Evolutionary conservation across 1,140 invertebrate species (phyloP).

Genomic region (Acromyrmex heyeri): DNA sequence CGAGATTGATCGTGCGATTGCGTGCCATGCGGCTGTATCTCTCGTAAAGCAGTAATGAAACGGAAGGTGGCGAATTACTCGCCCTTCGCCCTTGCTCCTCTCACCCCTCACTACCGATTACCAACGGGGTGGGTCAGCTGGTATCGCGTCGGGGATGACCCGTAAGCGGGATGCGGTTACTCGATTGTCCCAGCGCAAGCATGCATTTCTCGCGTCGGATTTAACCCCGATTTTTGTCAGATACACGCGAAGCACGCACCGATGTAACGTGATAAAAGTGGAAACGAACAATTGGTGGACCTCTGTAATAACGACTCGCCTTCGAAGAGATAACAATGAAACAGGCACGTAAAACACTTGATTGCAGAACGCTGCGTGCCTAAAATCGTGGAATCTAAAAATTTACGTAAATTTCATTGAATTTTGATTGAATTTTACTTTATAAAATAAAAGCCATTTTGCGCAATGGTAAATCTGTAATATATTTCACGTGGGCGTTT

Average conservation of each 20-base stretch:
- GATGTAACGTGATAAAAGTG: conserved; percentile 24
- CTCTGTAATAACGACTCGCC: not conserved
- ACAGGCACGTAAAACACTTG: not conserved
- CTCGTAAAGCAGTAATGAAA: conserved; percentile 67
- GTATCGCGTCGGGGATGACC: conserved; percentile 46
- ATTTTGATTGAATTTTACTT: not conserved
- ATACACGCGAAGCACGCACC: not conserved
- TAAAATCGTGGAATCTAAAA: not conserved
- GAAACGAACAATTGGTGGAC: conserved; percentile 14
- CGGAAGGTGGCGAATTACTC: conserved; percentile 76
- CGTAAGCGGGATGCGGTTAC: conserved; percentile 9
- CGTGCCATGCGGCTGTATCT: conserved; percentile 75
- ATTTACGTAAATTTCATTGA: not conserved
- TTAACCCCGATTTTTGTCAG: conserved; percentile 62
- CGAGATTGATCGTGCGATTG: conserved; percentile 79
- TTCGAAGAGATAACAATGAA: not conserved
- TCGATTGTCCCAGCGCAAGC: not conserved
- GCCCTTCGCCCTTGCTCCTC: conserved; percentile 49
- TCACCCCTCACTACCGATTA: not conserved
- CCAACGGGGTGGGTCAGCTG: not conserved
- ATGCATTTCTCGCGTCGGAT: conserved; percentile 57
- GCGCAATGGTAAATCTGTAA: not conserved
- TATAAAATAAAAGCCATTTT: not conserved
- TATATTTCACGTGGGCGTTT: not conserved
- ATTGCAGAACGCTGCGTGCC: not conserved